Percentiles rank a stretch among this genome's conserved stretches.
Conservation (phyloP, 2,797 vertebrate genomes). For the Gorsachius magnificus region DNA sequence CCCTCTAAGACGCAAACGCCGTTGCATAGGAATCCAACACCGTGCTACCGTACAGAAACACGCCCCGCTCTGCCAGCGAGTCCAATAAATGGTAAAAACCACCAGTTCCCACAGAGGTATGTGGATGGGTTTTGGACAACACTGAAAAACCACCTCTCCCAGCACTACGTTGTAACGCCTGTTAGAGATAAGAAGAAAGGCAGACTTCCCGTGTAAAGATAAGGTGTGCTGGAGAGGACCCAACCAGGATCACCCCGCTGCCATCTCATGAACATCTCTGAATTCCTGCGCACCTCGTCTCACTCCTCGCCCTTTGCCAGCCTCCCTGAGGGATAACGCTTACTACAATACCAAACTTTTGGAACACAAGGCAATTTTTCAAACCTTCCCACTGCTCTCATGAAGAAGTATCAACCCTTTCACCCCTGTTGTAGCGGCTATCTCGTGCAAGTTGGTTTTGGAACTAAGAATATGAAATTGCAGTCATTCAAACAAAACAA, state of each 20-base stretch:
- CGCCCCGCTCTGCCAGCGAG: background rate
- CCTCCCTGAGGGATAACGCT: background rate
- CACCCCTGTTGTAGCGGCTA: background rate
- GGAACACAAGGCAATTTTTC: background rate
- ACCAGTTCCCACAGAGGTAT: background rate
- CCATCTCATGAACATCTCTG: accelerated
- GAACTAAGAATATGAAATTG: background rate
- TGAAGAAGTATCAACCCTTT: background rate
- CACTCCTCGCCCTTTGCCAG: background rate
- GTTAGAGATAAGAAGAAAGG: background rate
- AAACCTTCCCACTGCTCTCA: background rate
- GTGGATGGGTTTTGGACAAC: background rate
- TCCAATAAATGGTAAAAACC: background rate
- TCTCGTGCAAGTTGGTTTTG: background rate
- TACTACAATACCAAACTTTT: background rate
- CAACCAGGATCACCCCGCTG: background rate
- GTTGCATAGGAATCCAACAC: background rate
- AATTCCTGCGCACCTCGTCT: background rate
- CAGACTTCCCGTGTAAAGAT: background rate
- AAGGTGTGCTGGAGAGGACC: background rate
- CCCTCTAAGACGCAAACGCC: background rate
- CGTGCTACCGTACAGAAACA: background rate
- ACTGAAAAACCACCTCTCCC: background rate
- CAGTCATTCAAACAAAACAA: background rate
- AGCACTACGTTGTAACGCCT: accelerated